Evolutionary conservation across 37 sponge, comb jelly and placozoan species (phyloP).

Genomic region (Cliona cf. orientalis): DNA sequence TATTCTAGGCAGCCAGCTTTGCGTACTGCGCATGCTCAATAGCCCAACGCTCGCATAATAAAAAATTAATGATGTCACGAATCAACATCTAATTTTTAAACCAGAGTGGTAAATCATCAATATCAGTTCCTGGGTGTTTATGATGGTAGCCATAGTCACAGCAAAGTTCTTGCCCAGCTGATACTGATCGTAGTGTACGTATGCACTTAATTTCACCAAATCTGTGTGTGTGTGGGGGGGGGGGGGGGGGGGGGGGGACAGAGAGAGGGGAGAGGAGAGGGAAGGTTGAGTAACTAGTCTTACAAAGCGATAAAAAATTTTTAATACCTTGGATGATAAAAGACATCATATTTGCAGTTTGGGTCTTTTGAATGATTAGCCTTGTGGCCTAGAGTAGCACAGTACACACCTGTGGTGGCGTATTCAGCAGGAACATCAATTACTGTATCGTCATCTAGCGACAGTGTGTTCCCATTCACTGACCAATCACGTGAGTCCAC

Average conservation of each 20-base stretch:
- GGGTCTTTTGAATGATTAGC: conserved; percentile 74
- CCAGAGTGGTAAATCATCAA: conserved; percentile 66
- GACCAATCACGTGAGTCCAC: conserved; percentile 74
- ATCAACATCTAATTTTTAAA: conserved; percentile 1
- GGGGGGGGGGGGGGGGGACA: too few species aligned
- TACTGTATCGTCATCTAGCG: conserved; percentile 59
- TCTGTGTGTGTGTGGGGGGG: too few species aligned
- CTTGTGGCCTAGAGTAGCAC: conserved; percentile 79
- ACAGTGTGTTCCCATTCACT: conserved; percentile 63
- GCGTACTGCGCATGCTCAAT: too few species aligned
- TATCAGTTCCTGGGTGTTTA: conserved; percentile 15
- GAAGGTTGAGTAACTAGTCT: too few species aligned
- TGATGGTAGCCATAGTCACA: conserved; percentile 80
- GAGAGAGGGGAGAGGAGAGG: too few species aligned
- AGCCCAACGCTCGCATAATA: too few species aligned
- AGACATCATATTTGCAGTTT: conserved; percentile 65
- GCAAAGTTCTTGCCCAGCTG: conserved; percentile 57
- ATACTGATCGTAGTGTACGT: conserved; percentile 30
- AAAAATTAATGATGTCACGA: too few species aligned
- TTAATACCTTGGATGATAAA: conserved; percentile 62
- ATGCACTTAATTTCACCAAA: conserved; percentile 79
- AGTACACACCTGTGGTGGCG: conserved; percentile 23
- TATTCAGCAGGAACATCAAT: conserved; percentile 61
- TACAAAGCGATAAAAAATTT: too few species aligned
- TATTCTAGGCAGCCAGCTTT: too few species aligned